phyloP scores from a whole-genome alignment of 1,140 invertebrate genomes.

The Zaprionus ornatus region DNA sequence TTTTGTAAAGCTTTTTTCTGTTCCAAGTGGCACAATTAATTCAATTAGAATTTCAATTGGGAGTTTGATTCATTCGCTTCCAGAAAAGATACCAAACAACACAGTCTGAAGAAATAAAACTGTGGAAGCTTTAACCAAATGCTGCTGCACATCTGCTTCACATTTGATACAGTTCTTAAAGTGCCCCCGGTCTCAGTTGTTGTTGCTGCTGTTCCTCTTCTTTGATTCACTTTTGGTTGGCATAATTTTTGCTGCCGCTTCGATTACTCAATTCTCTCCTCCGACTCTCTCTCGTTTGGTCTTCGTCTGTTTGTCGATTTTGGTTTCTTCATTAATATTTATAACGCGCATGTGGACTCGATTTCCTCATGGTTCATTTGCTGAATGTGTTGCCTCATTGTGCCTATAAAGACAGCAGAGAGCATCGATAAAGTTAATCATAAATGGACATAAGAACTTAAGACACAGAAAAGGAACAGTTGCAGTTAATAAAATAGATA shows the following conservation, averaged over 20 bases:
- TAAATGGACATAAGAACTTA: slow-evolving; percentile 17
- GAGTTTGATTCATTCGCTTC: slow-evolving; percentile 52
- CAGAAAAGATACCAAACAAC: slow-evolving; percentile 33
- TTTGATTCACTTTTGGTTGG: slow-evolving; percentile 28
- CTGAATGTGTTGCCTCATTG: slow-evolving; percentile 19
- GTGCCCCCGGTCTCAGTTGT: slow-evolving; percentile 5
- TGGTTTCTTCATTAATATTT: slow-evolving; percentile 51
- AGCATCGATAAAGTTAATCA: slow-evolving; percentile 26
- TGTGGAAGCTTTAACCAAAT: slow-evolving; percentile 49
- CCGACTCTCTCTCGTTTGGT: slow-evolving; percentile 21
- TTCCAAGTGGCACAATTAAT: slow-evolving; percentile 43
- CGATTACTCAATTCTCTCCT: slow-evolving; percentile 37
- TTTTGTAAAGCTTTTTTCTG: slow-evolving; percentile 46
- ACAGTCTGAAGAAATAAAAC: slow-evolving; percentile 35
- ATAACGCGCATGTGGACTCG: slow-evolving; percentile 51
- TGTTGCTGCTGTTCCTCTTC: slow-evolving; percentile 26
- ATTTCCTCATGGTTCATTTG: slow-evolving; percentile 47
- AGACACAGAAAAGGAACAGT: neutral
- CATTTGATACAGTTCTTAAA: slow-evolving; percentile 53
- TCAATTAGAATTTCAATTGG: slow-evolving; percentile 45
- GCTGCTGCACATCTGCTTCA: slow-evolving; percentile 65
- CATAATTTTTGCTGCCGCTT: slow-evolving; percentile 31
- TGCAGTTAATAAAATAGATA: slow-evolving; percentile 13
- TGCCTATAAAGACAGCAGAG: slow-evolving; percentile 23
- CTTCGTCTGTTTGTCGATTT: slow-evolving; percentile 29